Percentiles rank a stretch among this genome's conserved stretches.
phyloP scores from a whole-genome alignment of 2,888 invertebrate species.

The Dascillus cervinus region DNA sequence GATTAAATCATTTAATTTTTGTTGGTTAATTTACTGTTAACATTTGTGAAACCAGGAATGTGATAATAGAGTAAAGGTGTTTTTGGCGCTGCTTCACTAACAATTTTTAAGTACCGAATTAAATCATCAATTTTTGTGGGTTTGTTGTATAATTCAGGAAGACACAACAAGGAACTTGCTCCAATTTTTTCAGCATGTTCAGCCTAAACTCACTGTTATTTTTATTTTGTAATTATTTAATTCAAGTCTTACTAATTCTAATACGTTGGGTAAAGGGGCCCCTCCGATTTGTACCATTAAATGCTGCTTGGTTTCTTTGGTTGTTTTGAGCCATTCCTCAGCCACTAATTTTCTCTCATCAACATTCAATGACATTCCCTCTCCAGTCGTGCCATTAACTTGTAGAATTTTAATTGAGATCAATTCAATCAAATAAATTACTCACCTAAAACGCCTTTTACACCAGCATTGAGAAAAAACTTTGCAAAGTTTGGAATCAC shows the following conservation, averaged over 20 bases:
- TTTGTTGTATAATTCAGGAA: slow-evolving; percentile 72
- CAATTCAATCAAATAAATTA: slow-evolving; percentile 1
- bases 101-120: slow-evolving; percentile 55
- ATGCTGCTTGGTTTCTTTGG: slow-evolving; percentile 47
- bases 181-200: slow-evolving; percentile 56
- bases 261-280: slow-evolving; percentile 56
- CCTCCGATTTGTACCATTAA: slow-evolving; percentile 70
- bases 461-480: slow-evolving; percentile 51
- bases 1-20: neutral
- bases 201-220: slow-evolving; percentile 51
- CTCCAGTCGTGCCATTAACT: slow-evolving; percentile 78
- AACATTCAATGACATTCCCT: slow-evolving; percentile 60
- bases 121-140: slow-evolving; percentile 53
- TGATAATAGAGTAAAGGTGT: slow-evolving; percentile 78
- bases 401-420: slow-evolving; percentile 14
- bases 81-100: slow-evolving; percentile 63
- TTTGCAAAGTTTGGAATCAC: slow-evolving; percentile 53
- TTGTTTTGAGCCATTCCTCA: slow-evolving; percentile 56
- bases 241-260: slow-evolving; percentile 51
- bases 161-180: slow-evolving; percentile 60
- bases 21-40: slow-evolving; percentile 54
- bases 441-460: slow-evolving; percentile 62
- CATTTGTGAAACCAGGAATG: slow-evolving; percentile 63
- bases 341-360: slow-evolving; percentile 59
- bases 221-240: too few species aligned